A percentile compares a stretch with the other conserved stretches of the same genome.
Evolutionary conservation across 2,113 vertebrate genomes (phyloP).

Genomic region (Calypte anna): DNA sequence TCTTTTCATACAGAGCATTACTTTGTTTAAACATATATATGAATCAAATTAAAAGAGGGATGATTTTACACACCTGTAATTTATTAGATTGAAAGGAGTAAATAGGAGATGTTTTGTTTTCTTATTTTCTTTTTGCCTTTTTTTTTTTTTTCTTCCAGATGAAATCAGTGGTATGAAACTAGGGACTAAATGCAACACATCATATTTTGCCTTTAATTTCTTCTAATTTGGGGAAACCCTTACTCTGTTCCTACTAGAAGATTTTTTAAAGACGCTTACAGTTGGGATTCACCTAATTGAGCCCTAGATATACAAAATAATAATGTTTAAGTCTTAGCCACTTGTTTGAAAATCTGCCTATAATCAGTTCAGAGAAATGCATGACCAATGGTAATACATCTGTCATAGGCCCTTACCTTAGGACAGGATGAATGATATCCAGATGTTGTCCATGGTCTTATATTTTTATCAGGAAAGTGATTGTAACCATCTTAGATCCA

Average conservation of each 20-base stretch:
- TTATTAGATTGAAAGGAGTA: neutral
- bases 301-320: neutral
- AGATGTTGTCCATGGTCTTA: neutral
- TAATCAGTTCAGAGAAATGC: neutral
- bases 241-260: neutral
- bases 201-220: neutral
- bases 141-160: rapidly evolving
- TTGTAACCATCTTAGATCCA: neutral
- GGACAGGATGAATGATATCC: neutral
- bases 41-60: neutral
- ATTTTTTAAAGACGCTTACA: rapidly evolving
- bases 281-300: neutral
- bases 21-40: neutral
- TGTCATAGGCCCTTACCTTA: neutral
- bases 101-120: neutral
- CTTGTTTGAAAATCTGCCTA: neutral
- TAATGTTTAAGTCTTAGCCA: neutral
- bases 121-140: rapidly evolving
- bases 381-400: neutral
- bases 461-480: neutral
- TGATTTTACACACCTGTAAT: neutral
- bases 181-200: neutral
- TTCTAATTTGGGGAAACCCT: neutral
- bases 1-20: neutral
- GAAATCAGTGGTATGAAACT: neutral